Evolutionary conservation across 2,797 vertebrate species (phyloP).

Genomic region (Myotis findleyi): DNA sequence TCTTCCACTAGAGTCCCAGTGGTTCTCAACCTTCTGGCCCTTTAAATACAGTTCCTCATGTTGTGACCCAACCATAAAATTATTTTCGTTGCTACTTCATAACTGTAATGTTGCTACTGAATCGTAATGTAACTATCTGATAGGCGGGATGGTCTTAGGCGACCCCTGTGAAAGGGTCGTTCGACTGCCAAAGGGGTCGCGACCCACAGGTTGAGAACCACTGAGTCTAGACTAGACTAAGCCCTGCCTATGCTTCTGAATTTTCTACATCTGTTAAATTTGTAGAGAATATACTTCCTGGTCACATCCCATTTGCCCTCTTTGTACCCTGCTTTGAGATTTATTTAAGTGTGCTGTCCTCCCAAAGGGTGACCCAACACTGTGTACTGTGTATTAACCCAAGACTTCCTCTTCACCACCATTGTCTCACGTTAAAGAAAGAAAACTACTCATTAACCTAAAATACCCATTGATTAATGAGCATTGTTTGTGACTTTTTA

Average conservation of each 20-base stretch:
- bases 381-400: not conserved
- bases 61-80: too few relatives aligned
- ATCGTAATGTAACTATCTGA: too few relatives aligned
- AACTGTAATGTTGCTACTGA: too few relatives aligned
- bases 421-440: not conserved
- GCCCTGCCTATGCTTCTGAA: not conserved
- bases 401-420: too few relatives aligned
- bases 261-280: not conserved
- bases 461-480: not conserved
- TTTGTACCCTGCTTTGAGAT: not conserved
- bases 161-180: too few relatives aligned
- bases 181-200: too few relatives aligned
- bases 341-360: not conserved
- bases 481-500: not conserved
- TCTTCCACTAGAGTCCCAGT: not conserved
- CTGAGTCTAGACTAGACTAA: not conserved
- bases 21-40: too few relatives aligned
- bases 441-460: not conserved
- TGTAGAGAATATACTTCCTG: not conserved
- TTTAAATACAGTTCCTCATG: too few relatives aligned
- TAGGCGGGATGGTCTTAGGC: too few relatives aligned
- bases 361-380: not conserved
- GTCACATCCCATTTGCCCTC: not conserved
- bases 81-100: too few relatives aligned
- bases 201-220: too few relatives aligned